Percentiles rank a stretch among this genome's conserved stretches.
phyloP scores from a whole-genome alignment of 2,888 invertebrate species.

The Synergus itoensis region DNA sequence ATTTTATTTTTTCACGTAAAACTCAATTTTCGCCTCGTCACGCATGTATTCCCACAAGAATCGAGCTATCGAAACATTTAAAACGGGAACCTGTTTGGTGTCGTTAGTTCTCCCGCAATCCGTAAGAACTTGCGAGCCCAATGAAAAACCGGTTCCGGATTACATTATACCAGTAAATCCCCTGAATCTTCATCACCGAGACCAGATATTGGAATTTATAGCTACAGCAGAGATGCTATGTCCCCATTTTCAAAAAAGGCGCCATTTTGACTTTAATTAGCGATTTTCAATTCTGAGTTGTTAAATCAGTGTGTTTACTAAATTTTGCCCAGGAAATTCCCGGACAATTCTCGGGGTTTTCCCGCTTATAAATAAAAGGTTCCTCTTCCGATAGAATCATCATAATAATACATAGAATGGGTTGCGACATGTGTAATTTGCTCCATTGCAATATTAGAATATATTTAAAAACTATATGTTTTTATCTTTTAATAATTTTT shows the following conservation, averaged over 20 bases:
- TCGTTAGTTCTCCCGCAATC: constrained; percentile 23
- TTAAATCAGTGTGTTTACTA: background rate
- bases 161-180: constrained; percentile 23
- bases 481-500: too few relatives aligned
- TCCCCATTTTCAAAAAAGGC: background rate
- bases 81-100: constrained; percentile 29
- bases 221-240: background rate
- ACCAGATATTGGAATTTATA: background rate
- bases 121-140: background rate
- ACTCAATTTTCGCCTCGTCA: constrained; percentile 33
- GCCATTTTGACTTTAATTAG: background rate
- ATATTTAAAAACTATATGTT: too few relatives aligned
- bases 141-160: constrained; percentile 33
- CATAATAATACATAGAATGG: too few relatives aligned
- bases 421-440: too few relatives aligned
- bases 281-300: background rate
- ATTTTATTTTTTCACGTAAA: background rate
- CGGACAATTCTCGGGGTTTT: too few relatives aligned
- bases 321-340: too few relatives aligned
- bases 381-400: too few relatives aligned
- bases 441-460: too few relatives aligned
- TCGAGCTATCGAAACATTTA: constrained; percentile 24
- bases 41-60: background rate
- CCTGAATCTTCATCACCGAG: constrained; percentile 11
- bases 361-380: too few relatives aligned